phyloP scores from a whole-genome alignment of 2,113 vertebrate genomes.

The Pachypanchax playfairii region DNA sequence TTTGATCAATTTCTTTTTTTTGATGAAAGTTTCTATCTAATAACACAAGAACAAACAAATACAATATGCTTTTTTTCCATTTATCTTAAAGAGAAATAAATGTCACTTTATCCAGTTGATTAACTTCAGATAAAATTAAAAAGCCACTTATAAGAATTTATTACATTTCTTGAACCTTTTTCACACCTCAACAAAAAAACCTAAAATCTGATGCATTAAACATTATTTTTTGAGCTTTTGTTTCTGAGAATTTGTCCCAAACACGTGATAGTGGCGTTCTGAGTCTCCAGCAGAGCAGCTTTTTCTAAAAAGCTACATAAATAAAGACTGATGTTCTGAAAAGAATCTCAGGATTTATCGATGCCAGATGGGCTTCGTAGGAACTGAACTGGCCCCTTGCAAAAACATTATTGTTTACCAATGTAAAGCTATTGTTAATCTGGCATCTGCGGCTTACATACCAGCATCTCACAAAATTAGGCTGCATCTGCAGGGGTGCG shows the following conservation, averaged over 20 bases:
- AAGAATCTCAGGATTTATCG: constrained; percentile 68
- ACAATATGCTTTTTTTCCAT: too few species aligned
- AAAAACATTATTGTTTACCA: constrained; percentile 81
- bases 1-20: too few species aligned
- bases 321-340: constrained; percentile 70
- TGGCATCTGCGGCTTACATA: constrained; percentile 50
- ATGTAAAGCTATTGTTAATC: constrained; percentile 61
- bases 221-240: too few species aligned
- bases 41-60: too few species aligned
- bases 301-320: constrained; percentile 43
- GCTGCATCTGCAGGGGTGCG: constrained; percentile 64
- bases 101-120: too few species aligned
- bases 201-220: not conserved
- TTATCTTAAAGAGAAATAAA: too few species aligned
- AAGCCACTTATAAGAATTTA: not conserved
- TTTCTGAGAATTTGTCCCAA: too few species aligned
- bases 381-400: constrained; percentile 68
- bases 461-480: constrained; percentile 77
- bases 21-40: too few species aligned
- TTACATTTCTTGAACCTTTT: not conserved
- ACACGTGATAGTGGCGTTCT: constrained; percentile 19
- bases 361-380: constrained; percentile 76
- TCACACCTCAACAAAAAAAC: not conserved
- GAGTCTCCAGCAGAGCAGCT: constrained; percentile 33
- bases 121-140: not conserved